Evolutionary conservation across 1,140 invertebrate species (phyloP).

Genomic region (Lepidurus arcticus): DNA sequence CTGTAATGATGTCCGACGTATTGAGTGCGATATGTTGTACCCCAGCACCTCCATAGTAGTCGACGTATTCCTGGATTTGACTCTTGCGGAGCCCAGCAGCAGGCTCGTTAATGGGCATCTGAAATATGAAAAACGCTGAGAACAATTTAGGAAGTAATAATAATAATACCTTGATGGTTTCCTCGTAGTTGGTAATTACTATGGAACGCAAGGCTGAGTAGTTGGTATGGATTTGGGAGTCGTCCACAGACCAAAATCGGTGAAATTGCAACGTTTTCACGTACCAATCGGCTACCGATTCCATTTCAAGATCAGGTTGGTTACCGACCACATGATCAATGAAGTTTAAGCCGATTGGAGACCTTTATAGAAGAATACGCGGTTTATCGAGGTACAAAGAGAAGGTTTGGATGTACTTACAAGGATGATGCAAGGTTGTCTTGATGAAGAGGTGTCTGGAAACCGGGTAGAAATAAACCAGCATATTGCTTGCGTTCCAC

Average conservation of each 20-base stretch:
- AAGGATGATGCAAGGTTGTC: constrained; percentile 59
- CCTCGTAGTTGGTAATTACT: constrained; percentile 95
- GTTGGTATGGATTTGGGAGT: constrained; percentile 90
- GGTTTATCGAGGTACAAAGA: constrained; percentile 31
- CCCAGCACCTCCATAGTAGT: constrained; percentile 95
- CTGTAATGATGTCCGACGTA: constrained; percentile 81
- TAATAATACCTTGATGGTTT: constrained; percentile 76
- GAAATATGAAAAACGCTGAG: constrained; percentile 3
- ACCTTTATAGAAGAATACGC: constrained; percentile 51
- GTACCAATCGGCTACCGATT: constrained; percentile 76
- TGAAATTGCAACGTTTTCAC: constrained; percentile 90
- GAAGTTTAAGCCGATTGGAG: constrained; percentile 70
- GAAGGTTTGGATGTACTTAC: constrained; percentile 52
- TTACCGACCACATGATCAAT: constrained; percentile 98
- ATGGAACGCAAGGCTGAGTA: constrained; percentile 93
- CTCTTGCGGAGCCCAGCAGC: constrained; percentile 92
- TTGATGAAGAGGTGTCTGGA: constrained; percentile 47
- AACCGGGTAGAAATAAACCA: constrained; percentile 88
- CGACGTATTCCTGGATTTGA: constrained; percentile 97
- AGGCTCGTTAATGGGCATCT: constrained; percentile 97
- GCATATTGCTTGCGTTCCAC: constrained; percentile 80
- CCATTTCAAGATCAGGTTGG: constrained; percentile 89
- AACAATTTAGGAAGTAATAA: neutral
- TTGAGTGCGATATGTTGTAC: constrained; percentile 98
- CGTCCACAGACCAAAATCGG: constrained; percentile 98